Percentiles rank a stretch among this genome's conserved stretches.
These are phyloP conservation scores for Blastomussa wellsi DNA, from an alignment of 92 coral and sea anemone genomes.

Conservation along the genomic window DNA sequence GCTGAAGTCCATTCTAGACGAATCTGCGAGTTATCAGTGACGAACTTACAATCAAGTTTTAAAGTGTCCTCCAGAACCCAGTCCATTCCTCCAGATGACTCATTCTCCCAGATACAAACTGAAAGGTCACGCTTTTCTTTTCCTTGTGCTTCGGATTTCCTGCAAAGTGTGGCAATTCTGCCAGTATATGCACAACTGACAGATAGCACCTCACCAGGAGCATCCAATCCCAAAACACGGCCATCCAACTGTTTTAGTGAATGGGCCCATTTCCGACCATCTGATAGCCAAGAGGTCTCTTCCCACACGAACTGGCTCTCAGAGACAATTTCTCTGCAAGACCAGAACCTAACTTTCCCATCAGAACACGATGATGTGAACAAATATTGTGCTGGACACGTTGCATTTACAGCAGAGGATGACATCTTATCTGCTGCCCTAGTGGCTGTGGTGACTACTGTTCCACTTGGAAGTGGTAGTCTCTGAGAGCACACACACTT, in stretches of 20 bases:
- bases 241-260: neutral
- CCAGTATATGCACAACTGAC: slow-evolving; percentile 94
- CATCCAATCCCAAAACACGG: slow-evolving; percentile 53
- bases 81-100: slow-evolving; percentile 92
- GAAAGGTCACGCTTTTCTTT: slow-evolving; percentile 59
- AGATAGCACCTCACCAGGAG: slow-evolving; percentile 87
- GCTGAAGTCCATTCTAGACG: slow-evolving; percentile 94
- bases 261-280: slow-evolving; percentile 10
- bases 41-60: slow-evolving; percentile 63
- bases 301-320: slow-evolving; percentile 69
- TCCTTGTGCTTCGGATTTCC: slow-evolving; percentile 36
- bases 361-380: slow-evolving; percentile 96
- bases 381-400: slow-evolving; percentile 85
- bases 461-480: slow-evolving; percentile 82
- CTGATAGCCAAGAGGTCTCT: slow-evolving; percentile 70
- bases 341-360: slow-evolving; percentile 92
- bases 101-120: slow-evolving; percentile 96
- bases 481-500: slow-evolving; percentile 72
- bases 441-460: slow-evolving; percentile 83
- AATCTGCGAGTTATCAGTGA: slow-evolving; percentile 72
- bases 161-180: slow-evolving; percentile 86
- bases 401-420: slow-evolving; percentile 90
- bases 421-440: slow-evolving; percentile 99
- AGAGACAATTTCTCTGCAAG: slow-evolving; percentile 70
- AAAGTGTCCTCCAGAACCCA: slow-evolving; percentile 92